These are phyloP conservation scores for Trachelipus rathkii DNA, from an alignment of 1,140 invertebrate species.

Conservation along the genomic window DNA sequence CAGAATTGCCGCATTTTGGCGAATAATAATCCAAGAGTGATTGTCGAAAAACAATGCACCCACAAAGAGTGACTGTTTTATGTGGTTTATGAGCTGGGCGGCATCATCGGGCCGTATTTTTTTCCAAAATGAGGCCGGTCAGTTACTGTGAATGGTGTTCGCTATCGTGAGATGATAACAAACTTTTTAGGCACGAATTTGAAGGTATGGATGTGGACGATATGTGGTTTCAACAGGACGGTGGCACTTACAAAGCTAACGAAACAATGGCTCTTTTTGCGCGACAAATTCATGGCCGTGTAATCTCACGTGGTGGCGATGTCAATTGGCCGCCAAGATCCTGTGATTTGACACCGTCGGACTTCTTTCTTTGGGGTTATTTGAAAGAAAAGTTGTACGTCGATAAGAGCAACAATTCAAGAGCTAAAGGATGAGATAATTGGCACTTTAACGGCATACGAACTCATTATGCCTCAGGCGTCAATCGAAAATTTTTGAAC, in stretches of 20 bases:
- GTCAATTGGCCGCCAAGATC: conserved; percentile 25
- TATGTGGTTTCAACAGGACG: conserved; percentile 45
- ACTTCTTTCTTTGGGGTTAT: conserved; percentile 14
- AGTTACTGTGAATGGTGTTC: conserved; percentile 38
- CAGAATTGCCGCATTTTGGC: conserved; percentile 48
- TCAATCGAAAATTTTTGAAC: conserved; percentile 12
- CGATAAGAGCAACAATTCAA: background rate
- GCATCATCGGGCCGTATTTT: conserved; percentile 48
- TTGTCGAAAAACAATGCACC: conserved; percentile 49
- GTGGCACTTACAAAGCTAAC: conserved; percentile 35
- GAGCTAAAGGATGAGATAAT: conserved; percentile 10
- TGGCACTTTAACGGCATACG: background rate
- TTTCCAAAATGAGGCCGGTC: conserved; percentile 43
- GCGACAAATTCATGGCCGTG: background rate
- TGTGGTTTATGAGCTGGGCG: conserved; percentile 49
- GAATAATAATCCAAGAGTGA: conserved; percentile 46
- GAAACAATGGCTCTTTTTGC: conserved; percentile 20
- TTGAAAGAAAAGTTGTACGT: background rate
- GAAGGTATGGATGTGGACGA: conserved; percentile 30
- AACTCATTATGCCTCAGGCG: background rate
- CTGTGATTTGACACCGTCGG: conserved; percentile 16
- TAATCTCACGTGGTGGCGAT: conserved; percentile 42
- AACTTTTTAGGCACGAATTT: conserved; percentile 37
- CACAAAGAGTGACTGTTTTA: conserved; percentile 49
- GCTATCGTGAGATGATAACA: conserved; percentile 38